A percentile compares a stretch with the other conserved stretches of the same genome.
Evolutionary conservation across 2,113 vertebrate genomes (phyloP).

Genomic region (Cebidichthys violaceus): DNA sequence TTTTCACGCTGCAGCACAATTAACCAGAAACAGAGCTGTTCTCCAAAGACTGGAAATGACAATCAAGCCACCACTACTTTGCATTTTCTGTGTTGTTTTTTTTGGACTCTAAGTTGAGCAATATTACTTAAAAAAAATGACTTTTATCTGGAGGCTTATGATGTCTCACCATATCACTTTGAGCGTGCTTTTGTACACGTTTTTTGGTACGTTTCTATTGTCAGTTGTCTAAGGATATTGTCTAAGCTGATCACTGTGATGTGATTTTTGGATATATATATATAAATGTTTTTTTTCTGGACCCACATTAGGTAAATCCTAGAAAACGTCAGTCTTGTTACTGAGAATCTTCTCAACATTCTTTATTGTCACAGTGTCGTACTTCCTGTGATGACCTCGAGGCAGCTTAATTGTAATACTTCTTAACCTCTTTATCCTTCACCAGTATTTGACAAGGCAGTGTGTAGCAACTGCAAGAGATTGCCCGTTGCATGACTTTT

Average conservation of each 20-base stretch:
- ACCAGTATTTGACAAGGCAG: conserved; percentile 47
- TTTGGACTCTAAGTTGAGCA: conserved; percentile 42
- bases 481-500: conserved; percentile 76
- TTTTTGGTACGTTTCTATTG: conserved; percentile 56
- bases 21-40: conserved; percentile 41
- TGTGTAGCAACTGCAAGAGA: conserved; percentile 59
- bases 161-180: conserved; percentile 47
- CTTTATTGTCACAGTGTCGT: conserved; percentile 45
- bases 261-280: conserved; percentile 15
- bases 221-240: conserved; percentile 36
- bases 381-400: conserved; percentile 49
- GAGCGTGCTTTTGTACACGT: conserved; percentile 69
- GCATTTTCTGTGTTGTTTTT: conserved; percentile 42
- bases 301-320: conserved; percentile 27
- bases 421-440: conserved; percentile 43
- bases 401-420: conserved; percentile 74
- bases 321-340: conserved; percentile 36
- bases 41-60: conserved; percentile 65
- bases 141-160: conserved; percentile 48
- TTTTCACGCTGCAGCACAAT: conserved; percentile 28
- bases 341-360: conserved; percentile 9
- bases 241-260: conserved; percentile 62
- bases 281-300: conserved; percentile 21
- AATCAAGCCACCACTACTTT: conserved; percentile 34
- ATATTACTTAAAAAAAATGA: conserved; percentile 8